Percentiles rank a stretch among this genome's conserved stretches.
Conservation (phyloP, 2,797 vertebrate genomes). For the Tiaroga cobitis region DNA sequence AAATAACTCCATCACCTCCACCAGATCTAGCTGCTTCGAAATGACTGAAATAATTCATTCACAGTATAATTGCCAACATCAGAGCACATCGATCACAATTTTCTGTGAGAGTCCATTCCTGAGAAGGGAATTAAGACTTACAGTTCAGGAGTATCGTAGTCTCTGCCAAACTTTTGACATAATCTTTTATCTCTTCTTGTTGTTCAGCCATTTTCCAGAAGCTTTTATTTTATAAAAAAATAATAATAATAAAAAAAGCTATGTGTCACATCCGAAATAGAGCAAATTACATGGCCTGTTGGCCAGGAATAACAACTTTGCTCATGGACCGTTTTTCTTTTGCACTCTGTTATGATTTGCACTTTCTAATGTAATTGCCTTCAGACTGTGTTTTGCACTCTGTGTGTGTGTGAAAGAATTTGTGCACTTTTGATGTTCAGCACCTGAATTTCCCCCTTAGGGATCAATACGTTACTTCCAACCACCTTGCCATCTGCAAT, state of each 20-base stretch:
- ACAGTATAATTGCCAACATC: slow-evolving; percentile 38
- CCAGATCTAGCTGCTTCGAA: slow-evolving; percentile 19
- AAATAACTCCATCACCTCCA: slow-evolving; percentile 29
- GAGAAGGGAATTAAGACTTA: slow-evolving; percentile 37
- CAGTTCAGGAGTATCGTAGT: slow-evolving; percentile 28
- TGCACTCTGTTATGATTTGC: slow-evolving; percentile 10
- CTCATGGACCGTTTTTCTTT: slow-evolving; percentile 20
- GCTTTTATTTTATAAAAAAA: slow-evolving; percentile 49
- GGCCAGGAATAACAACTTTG: slow-evolving; percentile 18
- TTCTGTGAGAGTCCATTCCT: slow-evolving; percentile 27
- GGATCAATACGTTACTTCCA: slow-evolving; percentile 24
- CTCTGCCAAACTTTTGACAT: slow-evolving; percentile 44
- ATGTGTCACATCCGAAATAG: slow-evolving; percentile 42
- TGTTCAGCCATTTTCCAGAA: slow-evolving; percentile 47
- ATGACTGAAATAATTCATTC: slow-evolving; percentile 46
- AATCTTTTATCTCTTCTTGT: slow-evolving; percentile 49
- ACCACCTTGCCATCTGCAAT: slow-evolving; percentile 14
- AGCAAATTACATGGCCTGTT: slow-evolving; percentile 43
- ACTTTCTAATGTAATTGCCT: slow-evolving; percentile 31
- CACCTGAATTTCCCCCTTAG: slow-evolving; percentile 1
- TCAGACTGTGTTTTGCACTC: slow-evolving; percentile 5
- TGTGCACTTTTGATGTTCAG: slow-evolving; percentile 20
- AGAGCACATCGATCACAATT: slow-evolving; percentile 33
- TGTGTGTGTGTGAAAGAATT: neutral
- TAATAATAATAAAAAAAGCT: slow-evolving; percentile 9